phyloP scores from a whole-genome alignment of 2,888 invertebrate genomes.

The Kryphioiulus occultus region DNA sequence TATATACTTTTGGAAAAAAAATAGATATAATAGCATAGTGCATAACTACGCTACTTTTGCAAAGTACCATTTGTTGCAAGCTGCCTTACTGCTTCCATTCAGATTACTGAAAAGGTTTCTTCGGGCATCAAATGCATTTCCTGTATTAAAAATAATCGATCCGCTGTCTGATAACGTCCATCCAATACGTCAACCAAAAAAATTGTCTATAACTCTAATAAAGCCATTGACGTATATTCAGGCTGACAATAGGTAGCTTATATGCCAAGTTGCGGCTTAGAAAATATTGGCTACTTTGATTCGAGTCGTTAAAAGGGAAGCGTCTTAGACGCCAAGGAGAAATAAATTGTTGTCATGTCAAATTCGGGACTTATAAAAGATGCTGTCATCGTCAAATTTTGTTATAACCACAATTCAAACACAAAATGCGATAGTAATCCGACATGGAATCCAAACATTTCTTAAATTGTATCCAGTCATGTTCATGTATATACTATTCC shows the following conservation, averaged over 20 bases:
- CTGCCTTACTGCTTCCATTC: background rate
- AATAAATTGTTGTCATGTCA: constrained; percentile 7
- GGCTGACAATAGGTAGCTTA: background rate
- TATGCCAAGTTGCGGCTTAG: background rate
- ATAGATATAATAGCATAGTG: background rate
- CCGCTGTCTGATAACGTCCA: background rate
- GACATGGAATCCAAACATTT: background rate
- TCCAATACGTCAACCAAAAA: background rate
- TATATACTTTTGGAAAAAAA: no score
- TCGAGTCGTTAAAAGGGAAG: background rate
- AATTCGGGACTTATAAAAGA: background rate
- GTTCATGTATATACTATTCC: background rate
- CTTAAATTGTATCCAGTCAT: no score
- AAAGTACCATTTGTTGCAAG: background rate
- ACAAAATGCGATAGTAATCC: background rate
- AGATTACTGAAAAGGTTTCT: background rate
- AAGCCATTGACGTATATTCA: constrained; percentile 7
- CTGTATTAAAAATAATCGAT: constrained; percentile 4
- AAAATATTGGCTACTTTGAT: background rate
- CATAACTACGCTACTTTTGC: background rate
- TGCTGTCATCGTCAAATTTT: constrained; percentile 8
- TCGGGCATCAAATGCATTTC: background rate
- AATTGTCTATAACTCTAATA: background rate
- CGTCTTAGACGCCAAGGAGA: background rate
- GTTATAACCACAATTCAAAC: background rate